phyloP scores from a whole-genome alignment of 2,113 vertebrate genomes.

The Elephantulus edwardii region DNA sequence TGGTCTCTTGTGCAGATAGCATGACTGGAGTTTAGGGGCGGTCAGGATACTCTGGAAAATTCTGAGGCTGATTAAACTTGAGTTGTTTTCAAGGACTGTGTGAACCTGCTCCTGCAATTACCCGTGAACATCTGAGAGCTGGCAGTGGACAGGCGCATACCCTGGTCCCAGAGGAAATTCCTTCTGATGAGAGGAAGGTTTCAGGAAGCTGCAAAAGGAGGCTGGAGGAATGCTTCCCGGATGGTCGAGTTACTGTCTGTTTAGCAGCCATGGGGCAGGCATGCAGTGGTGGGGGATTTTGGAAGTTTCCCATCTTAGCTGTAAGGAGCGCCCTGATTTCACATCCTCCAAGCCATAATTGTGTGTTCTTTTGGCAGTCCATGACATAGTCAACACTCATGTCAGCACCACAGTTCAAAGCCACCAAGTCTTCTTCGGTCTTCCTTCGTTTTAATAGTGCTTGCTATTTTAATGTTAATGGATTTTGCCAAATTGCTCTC shows the following conservation, averaged over 20 bases:
- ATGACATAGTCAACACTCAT: background rate
- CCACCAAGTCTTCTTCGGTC: too few species aligned
- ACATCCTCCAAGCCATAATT: too few species aligned
- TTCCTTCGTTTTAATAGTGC: too few species aligned
- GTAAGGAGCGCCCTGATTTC: too few species aligned
- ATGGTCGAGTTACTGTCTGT: background rate
- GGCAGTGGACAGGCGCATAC: fast-evolving
- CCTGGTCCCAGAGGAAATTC: background rate
- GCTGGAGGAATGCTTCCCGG: background rate
- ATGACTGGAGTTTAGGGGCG: background rate
- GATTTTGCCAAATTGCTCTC: background rate
- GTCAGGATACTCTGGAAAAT: background rate
- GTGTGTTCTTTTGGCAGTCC: too few species aligned
- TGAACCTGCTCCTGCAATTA: background rate
- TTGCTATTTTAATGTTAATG: too few species aligned
- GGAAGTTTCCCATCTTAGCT: too few species aligned
- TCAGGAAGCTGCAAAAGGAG: background rate
- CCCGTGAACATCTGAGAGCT: background rate
- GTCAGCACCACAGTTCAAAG: background rate
- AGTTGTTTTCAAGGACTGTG: background rate
- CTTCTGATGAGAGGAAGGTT: background rate
- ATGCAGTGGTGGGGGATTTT: too few species aligned
- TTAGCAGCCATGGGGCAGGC: background rate
- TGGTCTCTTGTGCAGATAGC: background rate
- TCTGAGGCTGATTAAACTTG: background rate